Evolutionary conservation across 2,888 invertebrate species (phyloP).

Genomic region (Athripsodes cinereus): DNA sequence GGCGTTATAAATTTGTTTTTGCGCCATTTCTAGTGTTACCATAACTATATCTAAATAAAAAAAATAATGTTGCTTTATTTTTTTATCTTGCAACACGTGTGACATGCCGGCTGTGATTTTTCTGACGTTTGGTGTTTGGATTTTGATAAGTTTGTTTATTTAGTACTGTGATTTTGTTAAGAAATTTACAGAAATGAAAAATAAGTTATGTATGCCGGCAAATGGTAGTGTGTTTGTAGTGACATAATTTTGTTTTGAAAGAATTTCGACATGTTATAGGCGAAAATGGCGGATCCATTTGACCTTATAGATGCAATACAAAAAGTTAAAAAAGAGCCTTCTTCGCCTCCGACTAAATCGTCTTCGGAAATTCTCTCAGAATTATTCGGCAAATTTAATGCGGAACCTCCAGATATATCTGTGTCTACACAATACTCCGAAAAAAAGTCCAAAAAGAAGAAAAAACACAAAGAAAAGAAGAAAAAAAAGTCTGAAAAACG

Average conservation of each 20-base stretch:
- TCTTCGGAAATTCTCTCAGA: slow-evolving; percentile 79
- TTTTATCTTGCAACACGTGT: neutral
- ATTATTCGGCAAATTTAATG: slow-evolving; percentile 72
- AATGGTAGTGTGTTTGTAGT: too few species aligned
- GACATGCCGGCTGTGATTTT: neutral
- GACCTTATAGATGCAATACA: slow-evolving; percentile 4
- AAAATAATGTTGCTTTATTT: too few species aligned
- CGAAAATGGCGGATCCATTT: slow-evolving; percentile 10
- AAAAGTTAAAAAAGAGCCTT: slow-evolving; percentile 17
- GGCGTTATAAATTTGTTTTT: too few species aligned
- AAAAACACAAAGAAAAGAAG: slow-evolving; percentile 58
- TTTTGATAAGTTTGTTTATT: neutral
- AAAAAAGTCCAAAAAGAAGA: slow-evolving; percentile 49
- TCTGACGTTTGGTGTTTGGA: neutral
- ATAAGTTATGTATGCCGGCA: too few species aligned
- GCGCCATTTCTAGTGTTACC: too few species aligned
- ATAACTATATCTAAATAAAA: too few species aligned
- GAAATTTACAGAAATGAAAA: too few species aligned
- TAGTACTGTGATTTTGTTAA: neutral
- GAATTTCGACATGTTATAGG: neutral
- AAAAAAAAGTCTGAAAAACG: slow-evolving; percentile 39
- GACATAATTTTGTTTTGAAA: neutral
- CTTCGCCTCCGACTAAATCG: slow-evolving; percentile 39
- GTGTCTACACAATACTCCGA: slow-evolving; percentile 33
- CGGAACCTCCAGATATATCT: slow-evolving; percentile 53